phyloP scores from a whole-genome alignment of 1,140 invertebrate genomes.

The Papilio dardanus region DNA sequence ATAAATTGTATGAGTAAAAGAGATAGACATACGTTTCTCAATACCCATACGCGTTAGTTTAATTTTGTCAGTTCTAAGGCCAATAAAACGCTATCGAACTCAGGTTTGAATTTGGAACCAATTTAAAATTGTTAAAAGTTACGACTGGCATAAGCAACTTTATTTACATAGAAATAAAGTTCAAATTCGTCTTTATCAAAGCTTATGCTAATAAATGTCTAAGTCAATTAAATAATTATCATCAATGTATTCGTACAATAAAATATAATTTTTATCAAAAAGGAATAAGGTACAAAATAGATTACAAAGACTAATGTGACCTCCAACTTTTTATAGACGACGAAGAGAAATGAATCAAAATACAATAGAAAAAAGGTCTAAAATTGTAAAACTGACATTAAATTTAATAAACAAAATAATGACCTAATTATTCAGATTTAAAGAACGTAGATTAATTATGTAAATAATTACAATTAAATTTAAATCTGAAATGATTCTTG shows the following conservation, averaged over 20 bases:
- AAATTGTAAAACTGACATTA: neutral
- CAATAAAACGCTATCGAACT: conserved; percentile 55
- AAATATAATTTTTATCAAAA: neutral
- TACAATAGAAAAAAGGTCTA: neutral
- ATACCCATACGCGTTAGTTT: conserved; percentile 60
- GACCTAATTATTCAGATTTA: neutral
- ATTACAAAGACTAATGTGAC: neutral
- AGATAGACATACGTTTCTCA: conserved; percentile 50
- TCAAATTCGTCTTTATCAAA: neutral
- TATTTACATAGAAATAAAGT: neutral
- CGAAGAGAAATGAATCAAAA: neutral
- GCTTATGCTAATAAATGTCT: neutral
- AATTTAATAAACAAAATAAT: neutral
- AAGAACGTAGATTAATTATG: neutral
- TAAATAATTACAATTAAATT: neutral
- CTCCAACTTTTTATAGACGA: neutral
- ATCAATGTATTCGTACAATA: neutral
- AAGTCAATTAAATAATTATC: neutral
- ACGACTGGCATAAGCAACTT: neutral
- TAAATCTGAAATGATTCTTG: no score
- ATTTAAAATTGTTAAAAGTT: conserved; percentile 14
- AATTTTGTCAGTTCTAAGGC: conserved; percentile 67
- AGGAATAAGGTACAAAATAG: neutral
- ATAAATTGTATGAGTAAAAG: conserved; percentile 44
- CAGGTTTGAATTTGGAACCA: conserved; percentile 44